Base-by-base conservation (phyloP, 2,113 vertebrate species). In the Amia ocellicauda region DNA sequence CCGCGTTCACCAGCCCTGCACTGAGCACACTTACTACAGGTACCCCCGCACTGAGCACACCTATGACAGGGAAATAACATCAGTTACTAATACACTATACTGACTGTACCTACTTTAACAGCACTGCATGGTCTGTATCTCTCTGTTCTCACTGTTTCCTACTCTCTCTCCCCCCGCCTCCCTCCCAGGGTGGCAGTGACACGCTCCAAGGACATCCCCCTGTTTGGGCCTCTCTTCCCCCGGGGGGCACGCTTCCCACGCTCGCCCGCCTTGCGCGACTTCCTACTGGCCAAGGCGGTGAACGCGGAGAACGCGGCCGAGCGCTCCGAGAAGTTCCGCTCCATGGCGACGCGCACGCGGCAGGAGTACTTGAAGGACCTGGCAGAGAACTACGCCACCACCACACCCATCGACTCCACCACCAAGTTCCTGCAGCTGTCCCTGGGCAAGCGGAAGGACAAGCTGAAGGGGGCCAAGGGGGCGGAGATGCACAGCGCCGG, bases 281-380 rank as follows among this genome's bases (percentile, higher is more conserved):
- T 94, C 68, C 80, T 96, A 55, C 85, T 95, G 23, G 93, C 93
- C 62, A 95, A 96, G 71, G 93, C 88, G 0, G 86, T 96, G 64
- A 95, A 94, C 0, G 93, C 91, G 0, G 94, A 96, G 78, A 94
- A 96, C 17, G 93, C 90, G 0, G 92, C 93, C 0, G 91, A 93
- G 67, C 93, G 93, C 40, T 90, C 93, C 0, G 92, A 93, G 68
- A 93, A 95, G 83, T 95, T 96, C 77, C 90, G 90, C 27, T 91
- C 94, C 50, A 96, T 96, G 94, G 94, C 94, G 51, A 94, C 92
- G 0, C 89, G 94, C 45, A 96, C 93, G 0, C 85, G 94, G 19
- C 92, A 94, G 77, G 92, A 94, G 69, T 96, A 96, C 77, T 75
- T 96, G 69, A 93, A 89, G 69, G 94, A 96, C 71, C 80, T 96